phyloP scores from a whole-genome alignment of 2,113 vertebrate genomes.

The Phyllostomus hastatus region DNA sequence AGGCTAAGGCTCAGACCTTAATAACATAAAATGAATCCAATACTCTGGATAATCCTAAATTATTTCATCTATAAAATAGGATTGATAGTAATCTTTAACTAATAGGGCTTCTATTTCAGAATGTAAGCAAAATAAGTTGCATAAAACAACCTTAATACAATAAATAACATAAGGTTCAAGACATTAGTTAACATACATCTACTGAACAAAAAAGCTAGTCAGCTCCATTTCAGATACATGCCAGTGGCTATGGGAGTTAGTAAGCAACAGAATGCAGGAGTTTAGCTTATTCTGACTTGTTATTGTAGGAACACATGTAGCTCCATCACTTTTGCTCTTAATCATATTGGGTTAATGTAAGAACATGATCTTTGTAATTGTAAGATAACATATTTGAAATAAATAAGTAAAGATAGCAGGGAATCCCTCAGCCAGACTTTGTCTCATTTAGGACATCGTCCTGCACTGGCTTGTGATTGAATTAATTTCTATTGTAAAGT shows the following conservation, averaged over 20 bases:
- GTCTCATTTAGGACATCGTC: background rate
- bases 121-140: background rate
- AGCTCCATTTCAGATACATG: background rate
- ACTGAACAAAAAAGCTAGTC: background rate
- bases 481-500: constrained; percentile 2
- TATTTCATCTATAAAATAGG: background rate
- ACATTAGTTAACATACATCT: background rate
- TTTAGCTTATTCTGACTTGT: background rate
- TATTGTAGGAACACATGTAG: background rate
- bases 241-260: background rate
- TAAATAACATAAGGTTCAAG: background rate
- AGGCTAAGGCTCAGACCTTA: background rate
- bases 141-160: background rate
- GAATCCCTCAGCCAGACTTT: background rate
- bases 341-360: background rate
- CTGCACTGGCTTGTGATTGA: background rate
- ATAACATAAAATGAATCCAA: background rate
- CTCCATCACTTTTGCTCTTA: background rate
- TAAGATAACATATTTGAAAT: background rate
- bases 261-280: background rate
- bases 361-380: background rate
- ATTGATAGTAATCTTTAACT: background rate
- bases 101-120: background rate
- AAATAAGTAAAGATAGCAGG: background rate
- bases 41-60: background rate